Conservation (phyloP, 2,888 invertebrate species). For the Orchesellides sinensis region DNA sequence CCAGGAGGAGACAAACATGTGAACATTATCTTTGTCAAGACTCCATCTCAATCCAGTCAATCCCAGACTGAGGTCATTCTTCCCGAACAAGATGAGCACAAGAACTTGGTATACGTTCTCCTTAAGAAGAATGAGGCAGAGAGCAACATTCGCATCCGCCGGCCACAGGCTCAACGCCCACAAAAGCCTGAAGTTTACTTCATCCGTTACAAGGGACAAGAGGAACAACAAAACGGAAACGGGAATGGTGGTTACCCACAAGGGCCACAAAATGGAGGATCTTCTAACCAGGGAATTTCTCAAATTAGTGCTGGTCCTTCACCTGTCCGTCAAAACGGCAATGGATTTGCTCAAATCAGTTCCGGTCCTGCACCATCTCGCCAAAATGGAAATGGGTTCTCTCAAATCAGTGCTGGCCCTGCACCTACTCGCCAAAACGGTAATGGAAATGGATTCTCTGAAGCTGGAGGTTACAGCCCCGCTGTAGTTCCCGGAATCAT, state of each 20-base stretch:
- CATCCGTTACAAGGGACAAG: slow-evolving; percentile 46
- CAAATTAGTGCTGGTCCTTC: background rate
- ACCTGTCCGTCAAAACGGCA: background rate
- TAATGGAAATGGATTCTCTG: slow-evolving; percentile 20
- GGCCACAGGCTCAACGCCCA: slow-evolving; percentile 21
- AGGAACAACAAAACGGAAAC: slow-evolving; percentile 35
- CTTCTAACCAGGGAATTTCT: background rate
- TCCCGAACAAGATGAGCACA: slow-evolving; percentile 43
- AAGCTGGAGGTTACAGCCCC: slow-evolving; percentile 45
- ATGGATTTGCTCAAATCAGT: background rate
- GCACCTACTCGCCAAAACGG: slow-evolving; percentile 24
- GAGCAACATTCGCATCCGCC: slow-evolving; percentile 42
- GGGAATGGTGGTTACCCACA: slow-evolving; percentile 23
- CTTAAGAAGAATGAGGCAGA: slow-evolving; percentile 48
- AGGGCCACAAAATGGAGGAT: slow-evolving; percentile 25
- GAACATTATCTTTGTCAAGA: slow-evolving; percentile 63
- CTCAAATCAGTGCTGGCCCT: background rate
- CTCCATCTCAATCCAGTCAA: slow-evolving; percentile 31
- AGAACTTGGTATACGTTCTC: slow-evolving; percentile 36
- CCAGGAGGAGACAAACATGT: slow-evolving; percentile 65
- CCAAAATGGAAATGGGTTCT: too few relatives aligned
- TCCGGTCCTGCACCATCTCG: background rate
- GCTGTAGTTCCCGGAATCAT: slow-evolving; percentile 45
- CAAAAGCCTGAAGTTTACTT: slow-evolving; percentile 30
- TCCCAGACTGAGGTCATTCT: slow-evolving; percentile 44